Conservation (phyloP, 2,888 invertebrate species). For the Eristalinus sepulchralis region DNA sequence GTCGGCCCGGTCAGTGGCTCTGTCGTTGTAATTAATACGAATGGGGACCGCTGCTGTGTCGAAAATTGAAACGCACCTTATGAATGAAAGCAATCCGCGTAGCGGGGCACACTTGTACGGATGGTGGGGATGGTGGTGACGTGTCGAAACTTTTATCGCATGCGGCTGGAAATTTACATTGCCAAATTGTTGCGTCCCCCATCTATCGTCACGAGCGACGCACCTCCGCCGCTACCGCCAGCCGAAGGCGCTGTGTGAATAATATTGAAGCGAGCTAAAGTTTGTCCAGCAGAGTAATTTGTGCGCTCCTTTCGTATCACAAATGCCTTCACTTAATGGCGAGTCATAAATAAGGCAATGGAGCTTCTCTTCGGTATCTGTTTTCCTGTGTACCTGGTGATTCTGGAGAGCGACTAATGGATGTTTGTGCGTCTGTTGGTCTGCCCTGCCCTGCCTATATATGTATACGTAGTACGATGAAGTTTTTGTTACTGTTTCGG, state of each 20-base stretch:
- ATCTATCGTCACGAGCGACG: neutral
- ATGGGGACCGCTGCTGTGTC: neutral
- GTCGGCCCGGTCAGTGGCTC: neutral
- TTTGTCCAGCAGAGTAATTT: slow-evolving; percentile 16
- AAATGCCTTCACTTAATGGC: slow-evolving; percentile 10
- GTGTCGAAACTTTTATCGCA: neutral
- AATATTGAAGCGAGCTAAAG: neutral
- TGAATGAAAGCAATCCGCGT: neutral
- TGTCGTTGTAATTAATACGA: slow-evolving; percentile 15
- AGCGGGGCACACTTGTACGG: too few relatives aligned
- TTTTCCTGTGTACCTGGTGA: neutral
- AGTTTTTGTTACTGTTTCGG: neutral
- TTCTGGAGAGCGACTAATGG: too few relatives aligned
- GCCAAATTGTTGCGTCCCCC: neutral
- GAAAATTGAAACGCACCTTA: neutral
- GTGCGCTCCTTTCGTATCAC: neutral
- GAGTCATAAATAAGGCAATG: neutral
- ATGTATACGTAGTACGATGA: neutral
- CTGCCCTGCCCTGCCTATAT: too few relatives aligned
- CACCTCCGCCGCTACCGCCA: neutral
- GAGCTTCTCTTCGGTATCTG: neutral
- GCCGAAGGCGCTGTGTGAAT: neutral
- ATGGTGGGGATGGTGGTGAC: too few relatives aligned
- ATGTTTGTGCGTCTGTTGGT: neutral
- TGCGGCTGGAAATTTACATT: slow-evolving; percentile 8